Base-by-base conservation (phyloP, 2,113 vertebrate species). In the Pseudorasbora parva region DNA sequence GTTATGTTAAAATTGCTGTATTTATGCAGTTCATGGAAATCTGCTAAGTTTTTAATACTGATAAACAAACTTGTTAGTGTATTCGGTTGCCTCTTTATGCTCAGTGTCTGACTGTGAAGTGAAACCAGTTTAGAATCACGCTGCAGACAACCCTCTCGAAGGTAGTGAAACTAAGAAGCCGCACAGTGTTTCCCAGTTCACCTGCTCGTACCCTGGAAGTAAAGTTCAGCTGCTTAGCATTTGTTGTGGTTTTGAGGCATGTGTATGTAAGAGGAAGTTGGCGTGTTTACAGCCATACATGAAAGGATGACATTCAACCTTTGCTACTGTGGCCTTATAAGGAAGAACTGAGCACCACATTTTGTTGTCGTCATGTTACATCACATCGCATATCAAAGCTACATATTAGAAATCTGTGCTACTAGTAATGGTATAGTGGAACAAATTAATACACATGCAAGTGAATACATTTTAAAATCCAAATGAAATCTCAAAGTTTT, bases 201-300 rank as follows among this genome's bases (percentile, higher is more conserved):
- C 25, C 60, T 30, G 49, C n/a, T 79, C 17, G 8, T 64, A 66
- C 77, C 59, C 59, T 79, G 59, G 59, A 76, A 49, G 43, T 64
- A 51, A 49, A 74, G 37, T 30, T 75, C 23, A 74, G 81, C 57
- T 66, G 57, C 57, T 23, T 12, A 41, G 19, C 33, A 21, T 78
- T 62, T 78, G 72, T 83, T 84, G 82, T 71, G 75, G 82, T 78
- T 37, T 79, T 57, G 60, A 47, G 14, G 49, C 51, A 45, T 84
- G 49, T 60, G 8, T 64, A 33, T 37, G 27, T 19, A 78, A 84
- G 75, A 84, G 82, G 82, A 84, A 84, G 82, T 69, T 11, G 3
- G 82, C 10, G 14, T 7, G 25, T 75, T 23, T 82, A 72, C 56
- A 11, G 21, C 11, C 21, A 19, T 76, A 23, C 21, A 17, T 45